Evolutionary conservation across 2,888 invertebrate species (phyloP).

Genomic region (Peribatodes rhomboidaria): DNA sequence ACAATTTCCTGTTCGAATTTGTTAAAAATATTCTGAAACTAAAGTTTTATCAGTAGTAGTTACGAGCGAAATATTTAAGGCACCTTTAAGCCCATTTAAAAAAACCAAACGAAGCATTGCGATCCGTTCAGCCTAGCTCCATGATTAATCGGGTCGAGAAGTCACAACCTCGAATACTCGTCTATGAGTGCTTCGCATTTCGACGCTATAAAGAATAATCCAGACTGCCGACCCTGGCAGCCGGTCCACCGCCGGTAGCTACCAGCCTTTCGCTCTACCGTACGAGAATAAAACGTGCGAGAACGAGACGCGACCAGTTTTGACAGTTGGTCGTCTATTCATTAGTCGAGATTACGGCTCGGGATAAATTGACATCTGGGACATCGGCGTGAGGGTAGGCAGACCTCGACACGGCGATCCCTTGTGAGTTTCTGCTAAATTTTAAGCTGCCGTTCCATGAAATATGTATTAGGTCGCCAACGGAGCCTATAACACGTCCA

Average conservation of each 20-base stretch:
- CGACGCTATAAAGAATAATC: conserved; percentile 83
- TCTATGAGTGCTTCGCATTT: conserved; percentile 82
- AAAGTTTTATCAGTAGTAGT: no score
- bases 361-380: conserved; percentile 85
- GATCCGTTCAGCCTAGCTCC: conserved; percentile 52
- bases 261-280: conserved; percentile 68
- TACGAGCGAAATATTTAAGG: no score
- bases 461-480: conserved; percentile 63
- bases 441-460: conserved; percentile 71
- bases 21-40: no score
- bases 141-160: conserved; percentile 80
- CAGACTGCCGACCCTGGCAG: conserved; percentile 72
- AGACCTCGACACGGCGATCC: conserved; percentile 72
- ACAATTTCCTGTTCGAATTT: no score
- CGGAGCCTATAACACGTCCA: conserved; percentile 41
- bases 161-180: conserved; percentile 79
- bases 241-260: conserved; percentile 64
- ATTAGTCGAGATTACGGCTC: conserved; percentile 81
- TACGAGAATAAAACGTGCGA: conserved; percentile 53
- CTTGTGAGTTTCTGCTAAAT: conserved; percentile 78
- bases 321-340: conserved; percentile 77
- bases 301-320: conserved; percentile 71
- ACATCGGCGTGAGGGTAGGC: conserved; percentile 58
- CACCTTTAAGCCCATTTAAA: not conserved
- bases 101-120: conserved; percentile 22